Conservation (phyloP, 2,113 vertebrate species). For the Oncorhynchus mykiss region DNA sequence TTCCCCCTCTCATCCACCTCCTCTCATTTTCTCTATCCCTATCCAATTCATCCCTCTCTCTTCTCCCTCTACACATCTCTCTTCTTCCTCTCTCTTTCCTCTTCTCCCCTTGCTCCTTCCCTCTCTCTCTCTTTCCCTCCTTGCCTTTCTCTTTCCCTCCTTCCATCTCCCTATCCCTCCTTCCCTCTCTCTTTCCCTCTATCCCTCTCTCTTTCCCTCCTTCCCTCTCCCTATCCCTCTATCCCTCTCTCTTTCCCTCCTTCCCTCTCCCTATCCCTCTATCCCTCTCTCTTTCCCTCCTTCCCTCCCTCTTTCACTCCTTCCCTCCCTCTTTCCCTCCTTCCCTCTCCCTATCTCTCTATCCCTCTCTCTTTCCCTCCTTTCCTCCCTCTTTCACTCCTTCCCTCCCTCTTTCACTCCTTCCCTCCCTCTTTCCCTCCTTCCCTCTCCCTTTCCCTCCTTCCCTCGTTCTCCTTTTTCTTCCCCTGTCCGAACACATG, state of each 20-base stretch:
- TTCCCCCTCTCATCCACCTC: conserved; percentile 15
- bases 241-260: neutral
- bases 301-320: conserved; percentile 12
- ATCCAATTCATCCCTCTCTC: neutral
- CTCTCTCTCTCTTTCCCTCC: neutral
- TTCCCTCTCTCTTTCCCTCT: conserved; percentile 1
- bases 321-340: neutral
- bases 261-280: neutral
- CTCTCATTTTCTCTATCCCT: conserved; percentile 2
- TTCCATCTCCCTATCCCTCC: conserved; percentile 13
- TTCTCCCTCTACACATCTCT: neutral
- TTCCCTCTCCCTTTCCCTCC: neutral
- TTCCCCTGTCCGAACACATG: no score
- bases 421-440: neutral
- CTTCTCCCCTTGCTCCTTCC: neutral
- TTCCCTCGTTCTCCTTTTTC: conserved; percentile 10
- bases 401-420: neutral
- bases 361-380: neutral
- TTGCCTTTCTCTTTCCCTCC: neutral
- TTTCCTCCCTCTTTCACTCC: conserved; percentile 12
- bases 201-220: conserved; percentile 11
- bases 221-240: neutral
- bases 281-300: no score
- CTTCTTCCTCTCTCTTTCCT: neutral
- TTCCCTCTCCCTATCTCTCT: neutral